These are phyloP conservation scores for Morpho helenor DNA, from an alignment of 2,888 invertebrate genomes.

Conservation along the genomic window DNA sequence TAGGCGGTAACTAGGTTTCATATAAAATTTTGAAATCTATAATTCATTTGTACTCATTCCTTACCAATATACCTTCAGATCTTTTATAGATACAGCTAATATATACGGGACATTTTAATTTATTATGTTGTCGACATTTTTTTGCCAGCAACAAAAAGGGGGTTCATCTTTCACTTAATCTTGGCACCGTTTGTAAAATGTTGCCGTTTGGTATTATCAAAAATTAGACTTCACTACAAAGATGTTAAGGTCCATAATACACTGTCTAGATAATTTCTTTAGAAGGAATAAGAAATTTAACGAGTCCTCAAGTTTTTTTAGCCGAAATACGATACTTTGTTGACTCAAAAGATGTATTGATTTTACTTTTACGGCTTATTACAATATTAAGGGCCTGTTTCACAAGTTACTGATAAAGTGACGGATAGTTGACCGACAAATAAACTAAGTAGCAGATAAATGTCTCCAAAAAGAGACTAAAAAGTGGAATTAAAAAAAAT, in stretches of 20 bases:
- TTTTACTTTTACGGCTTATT: constrained; percentile 14
- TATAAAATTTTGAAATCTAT: too few species aligned
- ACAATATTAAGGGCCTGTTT: not conserved
- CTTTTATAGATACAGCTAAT: too few species aligned
- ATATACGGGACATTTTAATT: constrained; percentile 21
- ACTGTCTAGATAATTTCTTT: not conserved
- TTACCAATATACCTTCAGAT: too few species aligned
- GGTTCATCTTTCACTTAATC: constrained; percentile 14
- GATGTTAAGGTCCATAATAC: not conserved
- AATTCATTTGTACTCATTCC: too few species aligned
- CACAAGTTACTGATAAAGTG: too few species aligned
- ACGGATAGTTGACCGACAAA: too few species aligned
- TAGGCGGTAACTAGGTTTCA: too few species aligned
- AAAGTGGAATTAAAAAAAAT: too few species aligned
- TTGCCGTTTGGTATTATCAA: not conserved
- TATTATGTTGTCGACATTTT: constrained; percentile 26
- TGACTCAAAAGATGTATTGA: constrained; percentile 21
- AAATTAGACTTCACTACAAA: constrained; percentile 1
- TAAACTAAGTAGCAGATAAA: too few species aligned
- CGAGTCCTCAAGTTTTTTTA: constrained; percentile 18
- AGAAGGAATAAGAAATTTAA: constrained; percentile 11
- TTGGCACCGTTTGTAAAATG: constrained; percentile 8
- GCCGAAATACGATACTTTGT: constrained; percentile 24
- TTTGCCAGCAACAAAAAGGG: constrained; percentile 26
- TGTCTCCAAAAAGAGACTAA: too few species aligned